Base-by-base conservation (phyloP, 1,140 invertebrate species). In the Orussus abietinus region DNA sequence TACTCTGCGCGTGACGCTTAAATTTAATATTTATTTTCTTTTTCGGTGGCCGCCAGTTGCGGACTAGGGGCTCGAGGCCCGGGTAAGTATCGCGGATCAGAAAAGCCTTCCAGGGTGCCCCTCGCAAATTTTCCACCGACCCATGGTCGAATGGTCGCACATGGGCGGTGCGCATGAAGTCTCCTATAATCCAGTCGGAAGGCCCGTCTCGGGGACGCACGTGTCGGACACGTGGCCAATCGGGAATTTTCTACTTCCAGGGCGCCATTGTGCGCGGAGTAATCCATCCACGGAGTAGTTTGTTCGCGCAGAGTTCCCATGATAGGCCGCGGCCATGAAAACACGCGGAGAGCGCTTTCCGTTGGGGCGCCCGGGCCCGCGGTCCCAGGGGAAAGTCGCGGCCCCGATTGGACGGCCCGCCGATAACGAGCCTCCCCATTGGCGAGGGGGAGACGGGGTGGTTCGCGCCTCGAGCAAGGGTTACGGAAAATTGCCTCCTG, bases 371-470 rank as follows among this genome's bases (percentile, higher is more conserved):
- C 20, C 36, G n/a, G 18, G 30, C 28, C 29, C 18, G 20, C 12
- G 15, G 11, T 45, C 41, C 26, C 42, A 14, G 4, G 43, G 43
- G 44, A 50, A 29, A 18, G 13, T 5, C 5, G 9, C 25, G 18
- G 25, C 18, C 11, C 28, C 37, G 36, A 42, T 38, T 44, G 21
- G 18, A 30, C 22, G 33, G 42, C 28, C 40, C 38, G 36, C 37
- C 15, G 42, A 42, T 49, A 51, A 57, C 52, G 49, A 49, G 42
- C 43, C 51, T 47, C 49, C 39, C 51, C 42, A 42, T 26, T 46
- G 51, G 44, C 47, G 49, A 30, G 39, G n/a, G n/a, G n/a, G n/a
- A n/a, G n/a, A n/a, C n/a, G n/a, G n/a, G n/a, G n/a, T n/a, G n/a
- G n/a, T n/a, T n/a, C n/a, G n/a, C n/a, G n/a, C n/a, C n/a, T n/a